Evolutionary conservation across 2,888 invertebrate genomes (phyloP).

Genomic region (Brachypalpus laphriformis): DNA sequence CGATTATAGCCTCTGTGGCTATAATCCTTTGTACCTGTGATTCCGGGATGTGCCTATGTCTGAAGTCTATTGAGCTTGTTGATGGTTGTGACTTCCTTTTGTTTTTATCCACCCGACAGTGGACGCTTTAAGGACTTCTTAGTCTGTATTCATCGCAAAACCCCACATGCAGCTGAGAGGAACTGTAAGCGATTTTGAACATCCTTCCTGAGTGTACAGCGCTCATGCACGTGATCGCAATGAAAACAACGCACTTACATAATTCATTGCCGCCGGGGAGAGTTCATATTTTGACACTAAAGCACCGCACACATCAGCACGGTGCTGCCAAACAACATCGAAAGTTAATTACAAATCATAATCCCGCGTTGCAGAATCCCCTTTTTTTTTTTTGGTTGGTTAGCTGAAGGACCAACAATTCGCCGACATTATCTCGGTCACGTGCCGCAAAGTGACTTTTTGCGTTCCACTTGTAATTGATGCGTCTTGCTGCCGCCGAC

Average conservation of each 20-base stretch:
- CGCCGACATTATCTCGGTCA: constrained; percentile 64
- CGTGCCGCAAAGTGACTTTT: constrained; percentile 69
- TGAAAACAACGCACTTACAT: constrained; percentile 33
- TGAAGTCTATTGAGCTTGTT: too few relatives aligned
- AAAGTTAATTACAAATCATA: constrained; percentile 12
- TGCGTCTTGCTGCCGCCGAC: constrained; percentile 17
- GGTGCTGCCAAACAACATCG: neutral
- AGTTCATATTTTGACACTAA: constrained; percentile 5
- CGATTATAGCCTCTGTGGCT: too few relatives aligned
- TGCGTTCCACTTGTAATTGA: constrained; percentile 62
- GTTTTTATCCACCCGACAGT: too few relatives aligned
- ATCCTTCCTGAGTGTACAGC: neutral
- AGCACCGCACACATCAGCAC: neutral
- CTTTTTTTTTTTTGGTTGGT: constrained; percentile 14
- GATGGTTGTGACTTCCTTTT: too few relatives aligned
- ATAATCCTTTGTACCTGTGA: too few relatives aligned
- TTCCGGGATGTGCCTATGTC: too few relatives aligned
- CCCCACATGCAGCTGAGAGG: too few relatives aligned
- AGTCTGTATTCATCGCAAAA: too few relatives aligned
- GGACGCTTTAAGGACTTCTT: too few relatives aligned
- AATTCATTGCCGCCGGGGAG: neutral
- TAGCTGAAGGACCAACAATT: constrained; percentile 39
- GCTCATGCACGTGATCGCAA: constrained; percentile 39
- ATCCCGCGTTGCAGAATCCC: constrained; percentile 29
- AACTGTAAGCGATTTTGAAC: neutral